These are phyloP conservation scores for Tadarida brasiliensis DNA, from an alignment of 2,797 vertebrate genomes.

Conservation along the genomic window DNA sequence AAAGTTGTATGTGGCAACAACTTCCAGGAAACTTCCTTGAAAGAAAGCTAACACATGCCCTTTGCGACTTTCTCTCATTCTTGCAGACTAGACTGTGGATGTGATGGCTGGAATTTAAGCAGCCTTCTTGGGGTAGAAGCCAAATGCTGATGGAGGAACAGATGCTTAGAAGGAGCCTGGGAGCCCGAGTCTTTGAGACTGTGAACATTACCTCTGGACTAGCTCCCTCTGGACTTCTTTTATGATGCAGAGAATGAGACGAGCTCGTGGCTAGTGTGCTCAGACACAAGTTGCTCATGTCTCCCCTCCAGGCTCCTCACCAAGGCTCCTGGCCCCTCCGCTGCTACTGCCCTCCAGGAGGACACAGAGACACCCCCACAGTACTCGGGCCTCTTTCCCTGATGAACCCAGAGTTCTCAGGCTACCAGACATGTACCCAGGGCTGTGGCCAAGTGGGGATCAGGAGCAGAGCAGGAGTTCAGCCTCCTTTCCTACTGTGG, in stretches of 20 bases:
- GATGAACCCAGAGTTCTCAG: background rate
- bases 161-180: background rate
- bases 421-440: background rate
- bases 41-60: background rate
- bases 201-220: background rate
- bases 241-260: background rate
- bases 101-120: background rate
- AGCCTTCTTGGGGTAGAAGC: background rate
- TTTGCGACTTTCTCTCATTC: background rate
- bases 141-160: background rate
- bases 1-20: no score
- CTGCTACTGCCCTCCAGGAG: background rate
- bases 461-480: background rate
- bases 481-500: background rate
- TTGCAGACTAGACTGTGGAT: background rate
- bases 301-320: background rate
- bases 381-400: background rate
- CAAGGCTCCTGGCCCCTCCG: background rate
- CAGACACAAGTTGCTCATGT: background rate
- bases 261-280: background rate
- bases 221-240: background rate
- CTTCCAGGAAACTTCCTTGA: background rate
- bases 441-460: rapidly evolving
- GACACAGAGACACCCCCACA: background rate
- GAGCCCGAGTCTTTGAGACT: background rate